Evolutionary conservation across 1,140 invertebrate species (phyloP), one percentile per base, ranked within the genome.

Genomic region (Drusus annulatus): DNA sequence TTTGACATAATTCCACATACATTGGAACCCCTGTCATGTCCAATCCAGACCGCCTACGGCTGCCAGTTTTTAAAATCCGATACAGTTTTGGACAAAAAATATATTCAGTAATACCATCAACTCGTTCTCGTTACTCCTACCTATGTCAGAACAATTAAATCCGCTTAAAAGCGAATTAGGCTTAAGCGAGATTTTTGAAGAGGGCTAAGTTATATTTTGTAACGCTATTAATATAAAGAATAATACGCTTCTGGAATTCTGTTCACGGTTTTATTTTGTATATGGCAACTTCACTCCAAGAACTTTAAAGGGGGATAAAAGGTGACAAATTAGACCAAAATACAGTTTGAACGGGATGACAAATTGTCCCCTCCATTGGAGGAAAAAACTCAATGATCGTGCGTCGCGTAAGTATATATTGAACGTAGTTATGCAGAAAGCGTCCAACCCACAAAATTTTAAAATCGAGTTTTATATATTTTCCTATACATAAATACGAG

Each of bases 1-100:
- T 71, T 71, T 71, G 68, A 71, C 68, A 71, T 71, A 71, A 71
- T 71, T 71, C 68, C 45, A 51, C 68, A 71, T 50, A 71, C 68
- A 71, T 51, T 25, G 36, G 68, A 71, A 71, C 68, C 68, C 68
- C 36, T 52, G 68, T 71, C 68, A 71, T 71, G 68, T 71, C 68
- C 68, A 52, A 71, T 71, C 68, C 68, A 71, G 68, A 21, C 68
- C 68, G 25, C 68, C 65, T 50, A 23, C 15, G 36, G 36, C 15
- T 19, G 68, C 68, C 68, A 71, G 50, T 71, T 71, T 71, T 51
- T 19, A 71, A 71, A 71, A 71, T 52, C 68, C 36, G 68, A 71
- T 71, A 71, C 68, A 71, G 5, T 31, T 36, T 23, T 21, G n/a
- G 7, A 15, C 21, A 71, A 71, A 69, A 71, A 71, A 71, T 65